These are phyloP conservation scores for Sycophaga agraensis DNA, from an alignment of 1,140 invertebrate genomes.

Conservation along the genomic window DNA sequence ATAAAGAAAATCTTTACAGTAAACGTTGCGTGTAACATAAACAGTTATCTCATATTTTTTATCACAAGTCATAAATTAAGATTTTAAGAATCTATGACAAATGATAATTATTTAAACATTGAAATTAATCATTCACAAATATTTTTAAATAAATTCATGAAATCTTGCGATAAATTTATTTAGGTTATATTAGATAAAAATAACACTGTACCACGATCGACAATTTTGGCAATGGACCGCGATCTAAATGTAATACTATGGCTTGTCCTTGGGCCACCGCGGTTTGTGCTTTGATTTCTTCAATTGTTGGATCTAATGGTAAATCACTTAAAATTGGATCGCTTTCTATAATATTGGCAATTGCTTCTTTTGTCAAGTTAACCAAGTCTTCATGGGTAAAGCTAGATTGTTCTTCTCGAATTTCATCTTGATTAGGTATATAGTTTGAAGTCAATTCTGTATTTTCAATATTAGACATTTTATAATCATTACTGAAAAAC, in stretches of 20 bases:
- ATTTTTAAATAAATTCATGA: not conserved
- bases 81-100: not conserved
- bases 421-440: not conserved
- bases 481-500: too few species aligned
- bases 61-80: not conserved
- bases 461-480: not conserved
- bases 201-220: slow-evolving; percentile 45
- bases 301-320: slow-evolving; percentile 47
- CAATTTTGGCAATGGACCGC: slow-evolving; percentile 45
- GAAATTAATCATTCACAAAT: not conserved
- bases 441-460: not conserved
- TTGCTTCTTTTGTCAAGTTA: slow-evolving; percentile 47
- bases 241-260: slow-evolving; percentile 49
- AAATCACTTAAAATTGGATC: slow-evolving; percentile 50
- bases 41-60: not conserved
- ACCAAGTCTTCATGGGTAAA: slow-evolving; percentile 47
- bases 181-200: not conserved
- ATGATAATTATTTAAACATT: not conserved
- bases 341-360: slow-evolving; percentile 49
- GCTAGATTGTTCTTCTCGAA: not conserved
- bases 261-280: slow-evolving; percentile 54
- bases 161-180: too few species aligned
- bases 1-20: too few species aligned
- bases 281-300: slow-evolving; percentile 51
- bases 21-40: not conserved